A percentile compares a stretch with the other conserved stretches of the same genome.
These are phyloP conservation scores for Ailurus styani DNA, from an alignment of 2,113 vertebrate genomes.

Conservation along the genomic window DNA sequence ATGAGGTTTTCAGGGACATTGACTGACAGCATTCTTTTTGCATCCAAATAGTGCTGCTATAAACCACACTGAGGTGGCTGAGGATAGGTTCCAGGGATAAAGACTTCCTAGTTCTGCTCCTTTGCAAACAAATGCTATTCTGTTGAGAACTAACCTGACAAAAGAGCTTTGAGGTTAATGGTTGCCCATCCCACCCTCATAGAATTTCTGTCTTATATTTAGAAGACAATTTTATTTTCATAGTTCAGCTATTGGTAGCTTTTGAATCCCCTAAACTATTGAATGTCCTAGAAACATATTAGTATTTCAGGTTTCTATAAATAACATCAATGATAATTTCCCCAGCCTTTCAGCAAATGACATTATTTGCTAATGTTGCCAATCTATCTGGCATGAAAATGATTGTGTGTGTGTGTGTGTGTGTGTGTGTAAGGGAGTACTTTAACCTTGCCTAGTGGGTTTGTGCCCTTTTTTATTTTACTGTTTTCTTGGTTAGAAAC, in stretches of 20 bases:
- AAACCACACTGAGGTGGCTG: background rate
- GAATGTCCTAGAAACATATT: slow-evolving; percentile 12
- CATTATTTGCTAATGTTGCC: slow-evolving; percentile 55
- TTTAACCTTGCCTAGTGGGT: slow-evolving; percentile 4
- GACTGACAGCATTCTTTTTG: slow-evolving; percentile 36
- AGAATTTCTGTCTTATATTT: slow-evolving; percentile 39
- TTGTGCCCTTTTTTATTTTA: slow-evolving; percentile 13
- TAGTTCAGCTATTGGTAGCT: slow-evolving; percentile 18
- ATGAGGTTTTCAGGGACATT: slow-evolving; percentile 16
- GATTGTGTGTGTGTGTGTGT: background rate
- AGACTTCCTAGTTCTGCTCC: background rate
- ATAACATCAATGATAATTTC: slow-evolving; percentile 20
- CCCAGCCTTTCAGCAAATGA: slow-evolving; percentile 29
- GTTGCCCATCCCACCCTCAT: background rate
- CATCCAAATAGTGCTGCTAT: slow-evolving; percentile 51
- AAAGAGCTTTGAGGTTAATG: background rate
- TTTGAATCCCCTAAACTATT: slow-evolving; percentile 27
- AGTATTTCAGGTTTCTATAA: slow-evolving; percentile 59
- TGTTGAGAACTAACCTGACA: background rate
- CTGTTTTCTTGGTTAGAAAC: slow-evolving; percentile 52
- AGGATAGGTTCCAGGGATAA: background rate
- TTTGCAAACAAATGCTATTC: slow-evolving; percentile 4
- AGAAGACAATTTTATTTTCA: slow-evolving; percentile 38
- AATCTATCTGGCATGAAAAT: background rate
- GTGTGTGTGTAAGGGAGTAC: background rate